Percentiles rank a stretch among this genome's conserved stretches.
phyloP scores from a whole-genome alignment of 1,140 invertebrate species.

The Neuroterus valhalla region DNA sequence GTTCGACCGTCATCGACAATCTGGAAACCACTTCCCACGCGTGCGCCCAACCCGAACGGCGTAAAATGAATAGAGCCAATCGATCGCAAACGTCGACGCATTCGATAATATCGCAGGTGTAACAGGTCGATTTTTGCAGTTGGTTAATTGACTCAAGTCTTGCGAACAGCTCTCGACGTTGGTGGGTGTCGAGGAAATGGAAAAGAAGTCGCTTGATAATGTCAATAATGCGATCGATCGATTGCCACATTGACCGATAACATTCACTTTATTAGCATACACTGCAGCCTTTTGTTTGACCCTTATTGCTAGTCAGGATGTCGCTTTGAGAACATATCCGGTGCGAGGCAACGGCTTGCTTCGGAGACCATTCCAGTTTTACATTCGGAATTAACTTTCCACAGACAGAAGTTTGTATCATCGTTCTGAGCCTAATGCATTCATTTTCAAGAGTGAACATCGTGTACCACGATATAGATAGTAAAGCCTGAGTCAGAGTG shows the following conservation, averaged over 20 bases:
- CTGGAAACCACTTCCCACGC: slow-evolving; percentile 9
- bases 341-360: no score
- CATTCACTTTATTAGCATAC: neutral
- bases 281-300: neutral
- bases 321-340: neutral
- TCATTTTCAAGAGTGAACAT: no score
- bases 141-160: slow-evolving; percentile 1
- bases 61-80: slow-evolving; percentile 14
- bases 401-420: neutral
- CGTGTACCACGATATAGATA: no score
- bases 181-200: neutral
- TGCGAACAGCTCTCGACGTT: neutral
- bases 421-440: neutral
- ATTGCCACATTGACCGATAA: neutral
- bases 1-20: neutral
- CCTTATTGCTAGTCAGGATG: slow-evolving; percentile 9
- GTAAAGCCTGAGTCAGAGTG: no score
- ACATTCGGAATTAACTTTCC: no score
- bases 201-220: neutral
- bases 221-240: neutral
- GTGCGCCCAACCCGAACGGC: neutral
- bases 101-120: slow-evolving; percentile 14
- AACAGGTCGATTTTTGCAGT: neutral
- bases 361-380: no score
- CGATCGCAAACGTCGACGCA: slow-evolving; percentile 16